Percentiles rank a stretch among this genome's conserved stretches.
Conservation (phyloP, 2,888 invertebrate species). For the Nipponacmea schrenckii region DNA sequence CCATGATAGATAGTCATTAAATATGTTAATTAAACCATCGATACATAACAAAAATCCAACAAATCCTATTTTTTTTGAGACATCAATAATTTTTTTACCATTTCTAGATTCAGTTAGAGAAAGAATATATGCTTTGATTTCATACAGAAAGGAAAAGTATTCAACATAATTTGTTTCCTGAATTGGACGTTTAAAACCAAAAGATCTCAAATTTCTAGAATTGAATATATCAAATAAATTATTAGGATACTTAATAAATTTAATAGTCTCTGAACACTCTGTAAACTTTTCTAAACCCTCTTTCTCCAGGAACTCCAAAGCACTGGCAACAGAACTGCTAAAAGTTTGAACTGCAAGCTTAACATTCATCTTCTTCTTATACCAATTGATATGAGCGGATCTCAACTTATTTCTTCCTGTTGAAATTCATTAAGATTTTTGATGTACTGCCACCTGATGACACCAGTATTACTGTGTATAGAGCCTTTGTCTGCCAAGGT, state of each 20-base stretch:
- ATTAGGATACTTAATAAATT: neutral
- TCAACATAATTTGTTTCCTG: too few species aligned
- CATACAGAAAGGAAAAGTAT: too few species aligned
- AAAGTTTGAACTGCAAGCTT: neutral
- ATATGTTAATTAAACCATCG: neutral
- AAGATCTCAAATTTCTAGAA: neutral
- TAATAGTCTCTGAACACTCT: neutral
- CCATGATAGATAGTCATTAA: neutral
- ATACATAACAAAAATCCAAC: neutral
- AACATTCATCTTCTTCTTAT: too few species aligned
- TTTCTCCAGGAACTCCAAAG: neutral
- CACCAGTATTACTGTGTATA: too few species aligned
- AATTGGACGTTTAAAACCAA: neutral
- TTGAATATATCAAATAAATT: neutral
- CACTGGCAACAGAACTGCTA: neutral
- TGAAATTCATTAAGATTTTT: neutral
- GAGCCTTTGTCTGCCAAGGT: too few species aligned
- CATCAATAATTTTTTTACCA: neutral
- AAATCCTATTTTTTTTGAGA: neutral
- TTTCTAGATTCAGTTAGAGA: neutral
- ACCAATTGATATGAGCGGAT: neutral
- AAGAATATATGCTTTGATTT: neutral
- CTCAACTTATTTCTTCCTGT: neutral
- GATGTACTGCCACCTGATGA: neutral
- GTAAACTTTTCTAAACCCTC: neutral